Evolutionary conservation across 1,140 invertebrate species (phyloP).

Genomic region (Pseudomyrmex flavicornis): DNA sequence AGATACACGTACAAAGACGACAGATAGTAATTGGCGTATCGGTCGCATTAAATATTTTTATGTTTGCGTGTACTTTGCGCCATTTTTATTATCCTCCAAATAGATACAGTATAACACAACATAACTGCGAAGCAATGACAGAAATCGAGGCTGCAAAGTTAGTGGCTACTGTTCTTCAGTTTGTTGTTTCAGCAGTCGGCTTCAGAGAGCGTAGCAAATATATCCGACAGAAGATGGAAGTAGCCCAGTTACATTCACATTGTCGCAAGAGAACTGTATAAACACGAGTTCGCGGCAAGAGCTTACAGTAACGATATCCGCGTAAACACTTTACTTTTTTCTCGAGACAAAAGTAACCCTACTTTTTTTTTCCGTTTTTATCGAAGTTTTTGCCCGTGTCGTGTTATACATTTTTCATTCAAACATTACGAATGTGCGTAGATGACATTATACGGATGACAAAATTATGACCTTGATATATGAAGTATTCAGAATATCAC

Average conservation of each 20-base stretch:
- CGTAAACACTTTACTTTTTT: conserved; percentile 56
- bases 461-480: too few relatives aligned
- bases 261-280: conserved; percentile 68
- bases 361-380: background rate
- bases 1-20: conserved; percentile 27
- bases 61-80: conserved; percentile 53
- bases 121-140: conserved; percentile 59
- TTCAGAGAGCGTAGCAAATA: conserved; percentile 71
- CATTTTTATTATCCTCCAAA: conserved; percentile 59
- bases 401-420: background rate
- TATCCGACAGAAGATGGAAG: conserved; percentile 75
- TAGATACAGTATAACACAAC: conserved; percentile 60
- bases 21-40: conserved; percentile 37
- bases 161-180: conserved; percentile 69
- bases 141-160: conserved; percentile 62
- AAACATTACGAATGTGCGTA: background rate
- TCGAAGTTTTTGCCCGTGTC: background rate
- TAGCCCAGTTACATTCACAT: conserved; percentile 72
- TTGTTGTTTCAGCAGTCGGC: conserved; percentile 72
- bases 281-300: conserved; percentile 52
- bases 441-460: background rate
- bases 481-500: too few relatives aligned
- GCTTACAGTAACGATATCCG: conserved; percentile 48
- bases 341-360: conserved; percentile 19
- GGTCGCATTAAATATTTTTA: conserved; percentile 64